A percentile compares a stretch with the other conserved stretches of the same genome.
Conservation (phyloP, 2,888 invertebrate species). For the Tanytarsus gracilentus region DNA sequence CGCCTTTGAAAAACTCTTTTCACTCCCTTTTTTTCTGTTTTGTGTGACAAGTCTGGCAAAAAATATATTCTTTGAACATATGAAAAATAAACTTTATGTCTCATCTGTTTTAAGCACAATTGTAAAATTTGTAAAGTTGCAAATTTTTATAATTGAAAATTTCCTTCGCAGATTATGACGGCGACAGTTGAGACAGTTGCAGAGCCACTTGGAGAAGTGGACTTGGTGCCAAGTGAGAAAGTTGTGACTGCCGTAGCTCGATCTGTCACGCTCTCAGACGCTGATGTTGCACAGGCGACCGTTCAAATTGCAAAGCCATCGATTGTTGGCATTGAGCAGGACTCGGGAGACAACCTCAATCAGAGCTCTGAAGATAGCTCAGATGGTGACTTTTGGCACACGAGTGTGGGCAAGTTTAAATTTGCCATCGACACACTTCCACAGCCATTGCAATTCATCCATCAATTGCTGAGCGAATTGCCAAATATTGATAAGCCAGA, state of each 20-base stretch:
- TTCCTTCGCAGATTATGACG: constrained; percentile 51
- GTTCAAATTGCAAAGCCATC: constrained; percentile 67
- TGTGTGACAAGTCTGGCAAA: no score
- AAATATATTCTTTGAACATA: no score
- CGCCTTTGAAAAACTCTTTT: no score
- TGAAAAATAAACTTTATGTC: no score
- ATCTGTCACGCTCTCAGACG: constrained; percentile 79
- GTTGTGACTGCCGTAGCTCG: constrained; percentile 72
- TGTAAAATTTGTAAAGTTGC: no score
- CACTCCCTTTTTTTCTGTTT: no score
- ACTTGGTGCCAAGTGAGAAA: constrained; percentile 70
- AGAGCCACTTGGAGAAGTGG: constrained; percentile 83
- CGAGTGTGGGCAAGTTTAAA: constrained; percentile 85
- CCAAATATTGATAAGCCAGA: constrained; percentile 79
- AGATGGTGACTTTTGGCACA: constrained; percentile 83
- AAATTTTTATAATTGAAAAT: constrained; percentile 1
- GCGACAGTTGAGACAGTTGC: constrained; percentile 92
- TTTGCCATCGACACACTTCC: constrained; percentile 84
- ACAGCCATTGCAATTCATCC: constrained; percentile 85
- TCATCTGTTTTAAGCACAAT: no score
- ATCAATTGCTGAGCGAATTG: constrained; percentile 77
- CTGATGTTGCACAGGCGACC: constrained; percentile 72
- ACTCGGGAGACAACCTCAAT: constrained; percentile 51
- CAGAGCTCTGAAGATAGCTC: constrained; percentile 55
- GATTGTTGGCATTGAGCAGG: constrained; percentile 54